Base-by-base conservation (phyloP, 1,140 invertebrate genomes). In the Fopius arisanus region DNA sequence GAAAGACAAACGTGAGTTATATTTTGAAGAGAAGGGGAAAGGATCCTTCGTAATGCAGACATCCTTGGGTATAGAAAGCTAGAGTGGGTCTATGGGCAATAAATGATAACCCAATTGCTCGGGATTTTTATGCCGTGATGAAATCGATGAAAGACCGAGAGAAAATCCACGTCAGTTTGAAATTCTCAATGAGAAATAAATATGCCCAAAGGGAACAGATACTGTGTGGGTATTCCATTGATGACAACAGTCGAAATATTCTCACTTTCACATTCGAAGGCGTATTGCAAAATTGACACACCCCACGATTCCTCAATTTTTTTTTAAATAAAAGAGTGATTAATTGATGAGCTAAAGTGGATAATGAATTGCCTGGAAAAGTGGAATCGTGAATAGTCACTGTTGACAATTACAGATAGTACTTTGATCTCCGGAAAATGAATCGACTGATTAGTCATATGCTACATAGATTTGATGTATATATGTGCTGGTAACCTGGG, bases 31-130 rank as follows among this genome's bases (percentile, higher is more conserved):
- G 21, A 37, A 67, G 65, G 59, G 59, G 23, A 67, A 37, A 67
- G 33, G 65, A 67, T 67, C 65, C 26, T 67, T 33, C 65, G 65
- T 37, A 67, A 67, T n/a, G 65, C 14, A 67, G 65, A 67, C 65
- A 67, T 67, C 65, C 65, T 67, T 67, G 65, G 65, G 62, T 65
- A 12, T 67, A 67, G 65, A 67, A 67, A 67, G 65, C 29, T 67
- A 67, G 28, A 28, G 33, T 29, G 16, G 65, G 33, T 51, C 19
- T 19, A 51, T 51, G 33, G 12, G n/a, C 33, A 67, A 33, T 37
- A 29, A 67, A 16, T 31, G 59, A 67, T 67, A 67, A 67, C 65
- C 65, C 65, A 67, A 67, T 67, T 67, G 16, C 29, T 21, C 29
- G 31, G 26, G 33, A 67, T 37, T 40, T 28, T 19, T 67, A 37